phyloP scores from a whole-genome alignment of 2,797 vertebrate genomes.

The Sebastes baramenuke region DNA sequence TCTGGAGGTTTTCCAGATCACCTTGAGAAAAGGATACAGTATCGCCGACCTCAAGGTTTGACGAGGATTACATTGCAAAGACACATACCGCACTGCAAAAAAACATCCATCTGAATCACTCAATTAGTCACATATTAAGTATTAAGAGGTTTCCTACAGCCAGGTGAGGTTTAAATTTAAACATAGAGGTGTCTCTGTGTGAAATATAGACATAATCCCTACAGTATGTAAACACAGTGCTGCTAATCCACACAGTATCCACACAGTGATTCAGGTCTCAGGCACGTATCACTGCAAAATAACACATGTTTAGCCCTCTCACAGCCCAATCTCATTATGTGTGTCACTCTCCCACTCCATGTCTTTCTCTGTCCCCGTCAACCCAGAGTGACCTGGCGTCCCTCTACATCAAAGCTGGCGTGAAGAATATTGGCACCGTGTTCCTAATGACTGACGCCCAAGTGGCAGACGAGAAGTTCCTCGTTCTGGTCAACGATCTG shows the following conservation, averaged over 20 bases:
- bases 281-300: not conserved
- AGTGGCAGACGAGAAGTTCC: constrained; percentile 92
- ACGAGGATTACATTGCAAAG: not conserved
- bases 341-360: constrained; percentile 18
- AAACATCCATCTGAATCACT: not conserved
- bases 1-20: constrained; percentile 95
- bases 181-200: not conserved
- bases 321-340: constrained; percentile 25
- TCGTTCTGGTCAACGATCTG: constrained; percentile 95
- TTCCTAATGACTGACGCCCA: constrained; percentile 95
- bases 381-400: constrained; percentile 88
- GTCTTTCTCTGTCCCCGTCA: constrained; percentile 15
- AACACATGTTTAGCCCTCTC: constrained; percentile 11
- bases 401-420: constrained; percentile 90
- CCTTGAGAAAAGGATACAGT: constrained; percentile 90
- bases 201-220: constrained; percentile 8
- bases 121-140: not conserved
- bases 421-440: constrained; percentile 90
- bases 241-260: constrained; percentile 23
- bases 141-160: not conserved
- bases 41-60: constrained; percentile 91
- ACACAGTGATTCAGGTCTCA: constrained; percentile 10
- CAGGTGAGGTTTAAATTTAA: not conserved
- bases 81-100: not conserved
- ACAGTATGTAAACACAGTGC: not conserved